Evolutionary conservation across 2,113 vertebrate species (phyloP).

Genomic region (Leptodactylus fuscus): DNA sequence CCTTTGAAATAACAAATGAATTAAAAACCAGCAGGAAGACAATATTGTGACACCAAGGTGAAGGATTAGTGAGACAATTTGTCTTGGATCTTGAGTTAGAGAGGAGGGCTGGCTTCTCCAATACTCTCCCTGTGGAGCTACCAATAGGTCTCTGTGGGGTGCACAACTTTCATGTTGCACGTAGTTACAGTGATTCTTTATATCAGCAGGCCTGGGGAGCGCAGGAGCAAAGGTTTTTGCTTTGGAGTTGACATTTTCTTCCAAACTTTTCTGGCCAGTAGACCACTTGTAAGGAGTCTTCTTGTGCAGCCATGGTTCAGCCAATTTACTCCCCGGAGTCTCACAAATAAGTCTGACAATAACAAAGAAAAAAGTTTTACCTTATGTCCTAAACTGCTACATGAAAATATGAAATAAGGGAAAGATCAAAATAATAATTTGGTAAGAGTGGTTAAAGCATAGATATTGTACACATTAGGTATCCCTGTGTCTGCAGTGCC

Average conservation of each 20-base stretch:
- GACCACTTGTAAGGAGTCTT: constrained; percentile 12
- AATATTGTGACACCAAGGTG: neutral
- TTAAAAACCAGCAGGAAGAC: neutral
- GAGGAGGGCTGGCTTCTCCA: neutral
- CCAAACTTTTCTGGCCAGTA: constrained; percentile 2
- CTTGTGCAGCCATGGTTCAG: neutral
- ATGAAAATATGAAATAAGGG: neutral
- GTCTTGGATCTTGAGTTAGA: neutral
- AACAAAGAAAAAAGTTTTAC: neutral
- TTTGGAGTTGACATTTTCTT: neutral
- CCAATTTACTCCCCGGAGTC: neutral
- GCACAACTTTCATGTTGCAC: constrained; percentile 9
- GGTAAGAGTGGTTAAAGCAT: too few species aligned
- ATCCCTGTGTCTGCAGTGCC: too few species aligned
- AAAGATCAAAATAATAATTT: neutral
- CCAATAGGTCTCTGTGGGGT: constrained; percentile 39
- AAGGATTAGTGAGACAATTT: neutral
- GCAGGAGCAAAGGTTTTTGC: constrained; percentile 31
- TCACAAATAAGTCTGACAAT: neutral
- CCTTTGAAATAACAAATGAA: too few species aligned
- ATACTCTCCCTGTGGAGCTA: constrained; percentile 15
- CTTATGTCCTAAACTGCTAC: neutral
- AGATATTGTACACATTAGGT: too few species aligned
- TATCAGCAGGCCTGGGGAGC: constrained; percentile 38
- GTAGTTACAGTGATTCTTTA: constrained; percentile 23